Conservation (phyloP, 1,140 invertebrate genomes). For the Aphidius ervi region DNA sequence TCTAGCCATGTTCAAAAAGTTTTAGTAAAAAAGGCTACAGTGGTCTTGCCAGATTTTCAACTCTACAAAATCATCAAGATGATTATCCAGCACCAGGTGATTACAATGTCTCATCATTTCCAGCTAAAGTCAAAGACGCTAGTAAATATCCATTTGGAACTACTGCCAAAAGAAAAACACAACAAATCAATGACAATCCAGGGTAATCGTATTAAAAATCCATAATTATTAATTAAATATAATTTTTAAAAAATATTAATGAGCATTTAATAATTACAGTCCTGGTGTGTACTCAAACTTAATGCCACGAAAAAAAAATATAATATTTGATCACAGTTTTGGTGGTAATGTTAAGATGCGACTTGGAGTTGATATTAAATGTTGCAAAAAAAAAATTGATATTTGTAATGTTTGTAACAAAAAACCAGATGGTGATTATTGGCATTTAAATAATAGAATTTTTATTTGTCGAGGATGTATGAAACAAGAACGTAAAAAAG, state of each 20-base stretch:
- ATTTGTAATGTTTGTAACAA: constrained; percentile 37
- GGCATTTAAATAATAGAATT: constrained; percentile 39
- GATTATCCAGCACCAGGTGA: constrained; percentile 35
- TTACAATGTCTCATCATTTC: constrained; percentile 27
- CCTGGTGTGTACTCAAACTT: constrained; percentile 34
- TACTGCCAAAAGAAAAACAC: constrained; percentile 23
- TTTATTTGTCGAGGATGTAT: constrained; percentile 43
- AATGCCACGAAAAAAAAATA: constrained; percentile 18
- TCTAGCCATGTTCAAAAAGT: constrained; percentile 33
- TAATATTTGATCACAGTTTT: constrained; percentile 38
- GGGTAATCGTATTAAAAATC: constrained; percentile 31
- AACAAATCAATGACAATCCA: constrained; percentile 31
- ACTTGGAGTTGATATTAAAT: constrained; percentile 43
- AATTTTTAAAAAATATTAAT: constrained; percentile 1
- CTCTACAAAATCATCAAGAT: constrained; percentile 18
- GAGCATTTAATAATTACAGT: constrained; percentile 25
- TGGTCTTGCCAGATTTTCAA: constrained; percentile 31
- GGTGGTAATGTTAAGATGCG: constrained; percentile 39
- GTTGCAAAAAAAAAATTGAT: constrained; percentile 37
- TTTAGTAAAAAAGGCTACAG: constrained; percentile 43
- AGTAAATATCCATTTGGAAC: constrained; percentile 32
- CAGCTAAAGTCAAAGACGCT: constrained; percentile 21
- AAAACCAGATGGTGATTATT: constrained; percentile 42
- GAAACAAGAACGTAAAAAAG: constrained; percentile 17
- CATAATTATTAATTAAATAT: not conserved